Percentiles rank a stretch among this genome's conserved stretches.
Conservation (phyloP, 2,113 vertebrate species). For the Gymnogyps californianus region DNA sequence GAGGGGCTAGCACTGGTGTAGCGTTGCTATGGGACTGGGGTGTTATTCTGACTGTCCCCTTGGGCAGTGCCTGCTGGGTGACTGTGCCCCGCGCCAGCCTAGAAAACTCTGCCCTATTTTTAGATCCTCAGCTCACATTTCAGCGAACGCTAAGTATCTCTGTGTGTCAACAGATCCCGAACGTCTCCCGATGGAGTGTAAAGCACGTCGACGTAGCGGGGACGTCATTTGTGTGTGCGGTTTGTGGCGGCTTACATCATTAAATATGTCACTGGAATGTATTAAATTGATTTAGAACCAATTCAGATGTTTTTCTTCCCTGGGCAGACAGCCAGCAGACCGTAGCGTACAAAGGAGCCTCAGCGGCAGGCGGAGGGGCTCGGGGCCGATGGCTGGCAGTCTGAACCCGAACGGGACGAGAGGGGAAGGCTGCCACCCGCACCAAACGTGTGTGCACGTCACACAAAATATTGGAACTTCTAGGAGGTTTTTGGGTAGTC, state of each 20-base stretch:
- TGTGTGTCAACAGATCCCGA: conserved; percentile 46
- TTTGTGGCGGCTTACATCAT: neutral
- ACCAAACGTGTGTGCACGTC: neutral
- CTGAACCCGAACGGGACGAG: accelerated
- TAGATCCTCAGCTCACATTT: conserved; percentile 64
- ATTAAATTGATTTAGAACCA: neutral
- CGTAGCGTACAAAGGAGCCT: neutral
- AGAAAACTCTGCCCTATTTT: conserved; percentile 66
- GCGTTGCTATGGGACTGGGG: conserved; percentile 12
- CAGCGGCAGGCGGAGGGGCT: neutral
- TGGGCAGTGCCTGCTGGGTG: neutral
- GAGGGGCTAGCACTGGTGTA: neutral
- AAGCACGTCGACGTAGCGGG: neutral
- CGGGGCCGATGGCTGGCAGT: neutral
- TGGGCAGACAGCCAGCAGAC: neutral
- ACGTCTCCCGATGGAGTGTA: neutral
- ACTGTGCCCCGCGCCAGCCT: neutral
- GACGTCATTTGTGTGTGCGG: neutral
- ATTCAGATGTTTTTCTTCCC: neutral
- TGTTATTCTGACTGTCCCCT: conserved; percentile 3
- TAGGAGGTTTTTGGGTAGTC: neutral
- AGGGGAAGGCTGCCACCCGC: neutral
- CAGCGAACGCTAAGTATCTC: neutral
- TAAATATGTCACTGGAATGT: neutral
- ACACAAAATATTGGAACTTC: neutral